These are phyloP conservation scores for Luidia sarsii DNA, from an alignment of 53 echinoderm and acorn worm species.

Conservation along the genomic window DNA sequence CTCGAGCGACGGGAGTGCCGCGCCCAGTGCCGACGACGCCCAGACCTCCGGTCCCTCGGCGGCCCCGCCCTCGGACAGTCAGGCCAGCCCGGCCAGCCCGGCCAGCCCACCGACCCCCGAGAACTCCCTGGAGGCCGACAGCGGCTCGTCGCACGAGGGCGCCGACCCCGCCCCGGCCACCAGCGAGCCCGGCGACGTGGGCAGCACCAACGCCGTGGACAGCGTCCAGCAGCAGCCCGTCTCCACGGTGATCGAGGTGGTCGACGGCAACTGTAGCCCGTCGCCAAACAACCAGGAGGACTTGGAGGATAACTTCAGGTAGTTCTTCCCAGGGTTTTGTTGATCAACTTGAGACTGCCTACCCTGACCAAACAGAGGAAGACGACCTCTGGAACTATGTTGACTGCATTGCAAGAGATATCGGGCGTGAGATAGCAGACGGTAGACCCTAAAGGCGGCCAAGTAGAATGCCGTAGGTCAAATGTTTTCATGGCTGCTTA, in stretches of 20 bases:
- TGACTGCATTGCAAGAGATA: too few relatives aligned
- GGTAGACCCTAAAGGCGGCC: too few relatives aligned
- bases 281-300: slow-evolving; percentile 28
- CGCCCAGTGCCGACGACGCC: slow-evolving; percentile 19
- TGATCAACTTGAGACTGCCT: too few relatives aligned
- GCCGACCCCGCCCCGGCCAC: background rate
- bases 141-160: slow-evolving; percentile 13
- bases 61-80: too few relatives aligned
- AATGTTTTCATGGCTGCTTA: too few relatives aligned
- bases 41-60: background rate
- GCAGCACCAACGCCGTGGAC: slow-evolving; percentile 12
- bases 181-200: background rate
- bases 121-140: slow-evolving; percentile 19
- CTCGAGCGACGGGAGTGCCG: background rate
- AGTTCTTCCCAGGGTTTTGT: too few relatives aligned
- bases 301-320: slow-evolving; percentile 73
- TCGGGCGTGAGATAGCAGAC: too few relatives aligned
- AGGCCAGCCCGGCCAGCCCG: background rate
- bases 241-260: slow-evolving; percentile 47
- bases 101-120: background rate
- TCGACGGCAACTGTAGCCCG: slow-evolving; percentile 22
- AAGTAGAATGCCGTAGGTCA: too few relatives aligned
- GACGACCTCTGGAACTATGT: too few relatives aligned
- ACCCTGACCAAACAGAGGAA: background rate
- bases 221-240: slow-evolving; percentile 39